Evolutionary conservation across 2,888 invertebrate species (phyloP).

Genomic region (Silvanus unidentatus): DNA sequence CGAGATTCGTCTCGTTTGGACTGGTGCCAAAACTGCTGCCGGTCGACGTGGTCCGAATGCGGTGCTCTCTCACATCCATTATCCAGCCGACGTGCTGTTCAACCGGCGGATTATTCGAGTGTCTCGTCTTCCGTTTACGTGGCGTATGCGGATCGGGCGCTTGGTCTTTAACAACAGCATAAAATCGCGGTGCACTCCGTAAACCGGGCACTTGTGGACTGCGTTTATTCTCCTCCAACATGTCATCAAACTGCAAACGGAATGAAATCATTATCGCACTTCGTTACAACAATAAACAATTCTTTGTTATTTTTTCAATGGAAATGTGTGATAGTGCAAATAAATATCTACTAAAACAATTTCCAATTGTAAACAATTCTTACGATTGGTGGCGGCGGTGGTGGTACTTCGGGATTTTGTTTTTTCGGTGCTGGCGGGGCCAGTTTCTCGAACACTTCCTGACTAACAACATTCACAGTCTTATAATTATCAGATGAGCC

Average conservation of each 20-base stretch:
- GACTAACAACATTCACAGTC: conserved; percentile 82
- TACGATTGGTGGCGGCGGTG: conserved; percentile 66
- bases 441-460: conserved; percentile 80
- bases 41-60: conserved; percentile 70
- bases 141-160: conserved; percentile 60
- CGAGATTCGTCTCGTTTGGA: conserved; percentile 58
- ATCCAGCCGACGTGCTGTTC: conserved; percentile 98
- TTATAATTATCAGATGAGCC: conserved; percentile 60
- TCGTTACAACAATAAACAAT: too few relatives aligned
- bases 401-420: conserved; percentile 69
- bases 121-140: conserved; percentile 84
- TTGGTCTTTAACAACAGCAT: conserved; percentile 85
- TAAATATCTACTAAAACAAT: neutral
- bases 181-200: conserved; percentile 77
- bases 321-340: too few relatives aligned
- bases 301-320: too few relatives aligned
- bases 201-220: conserved; percentile 22
- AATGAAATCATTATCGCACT: neutral
- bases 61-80: conserved; percentile 83
- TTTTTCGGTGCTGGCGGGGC: conserved; percentile 61
- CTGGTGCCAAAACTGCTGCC: conserved; percentile 76
- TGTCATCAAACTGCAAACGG: neutral
- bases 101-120: conserved; percentile 87
- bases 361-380: neutral
- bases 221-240: conserved; percentile 16